phyloP scores from a whole-genome alignment of 2,113 vertebrate genomes.

The Triplophysa rosa region DNA sequence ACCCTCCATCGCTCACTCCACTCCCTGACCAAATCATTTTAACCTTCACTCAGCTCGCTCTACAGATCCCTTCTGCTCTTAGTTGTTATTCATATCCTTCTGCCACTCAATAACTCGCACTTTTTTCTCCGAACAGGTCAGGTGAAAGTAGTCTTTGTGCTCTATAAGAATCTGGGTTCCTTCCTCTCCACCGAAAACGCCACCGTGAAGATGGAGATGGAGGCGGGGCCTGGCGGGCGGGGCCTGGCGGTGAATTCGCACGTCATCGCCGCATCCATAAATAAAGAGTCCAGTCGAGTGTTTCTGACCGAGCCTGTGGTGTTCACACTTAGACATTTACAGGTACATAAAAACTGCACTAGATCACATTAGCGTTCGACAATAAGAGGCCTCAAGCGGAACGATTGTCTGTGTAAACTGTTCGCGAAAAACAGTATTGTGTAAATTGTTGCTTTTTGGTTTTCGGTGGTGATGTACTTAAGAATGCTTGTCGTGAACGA shows the following conservation, averaged over 20 bases:
- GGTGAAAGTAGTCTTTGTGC: conserved; percentile 90
- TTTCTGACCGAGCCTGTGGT: conserved; percentile 90
- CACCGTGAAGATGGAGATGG: conserved; percentile 84
- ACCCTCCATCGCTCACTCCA: conserved; percentile 67
- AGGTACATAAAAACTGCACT: conserved; percentile 69
- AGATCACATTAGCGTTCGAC: background rate
- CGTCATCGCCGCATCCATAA: conserved; percentile 90
- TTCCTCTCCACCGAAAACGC: conserved; percentile 92
- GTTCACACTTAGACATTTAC: conserved; percentile 86
- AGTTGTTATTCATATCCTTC: conserved; percentile 54
- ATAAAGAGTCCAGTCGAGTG: conserved; percentile 90
- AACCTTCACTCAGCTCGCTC: conserved; percentile 71
- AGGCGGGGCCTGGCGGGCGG: conserved; percentile 63
- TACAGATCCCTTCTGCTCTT: conserved; percentile 3
- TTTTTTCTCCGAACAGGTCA: conserved; percentile 74
- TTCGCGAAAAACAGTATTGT: too few relatives aligned
- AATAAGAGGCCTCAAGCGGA: too few relatives aligned
- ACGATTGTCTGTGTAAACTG: too few relatives aligned
- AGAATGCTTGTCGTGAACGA: too few relatives aligned
- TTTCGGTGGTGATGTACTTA: too few relatives aligned
- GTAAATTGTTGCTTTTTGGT: too few relatives aligned
- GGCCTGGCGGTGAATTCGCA: conserved; percentile 87
- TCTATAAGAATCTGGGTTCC: conserved; percentile 90
- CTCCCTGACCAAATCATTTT: conserved; percentile 75
- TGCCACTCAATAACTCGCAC: conserved; percentile 14